These are phyloP conservation scores for Xanthia icteritia DNA, from an alignment of 2,888 invertebrate genomes.

Conservation along the genomic window DNA sequence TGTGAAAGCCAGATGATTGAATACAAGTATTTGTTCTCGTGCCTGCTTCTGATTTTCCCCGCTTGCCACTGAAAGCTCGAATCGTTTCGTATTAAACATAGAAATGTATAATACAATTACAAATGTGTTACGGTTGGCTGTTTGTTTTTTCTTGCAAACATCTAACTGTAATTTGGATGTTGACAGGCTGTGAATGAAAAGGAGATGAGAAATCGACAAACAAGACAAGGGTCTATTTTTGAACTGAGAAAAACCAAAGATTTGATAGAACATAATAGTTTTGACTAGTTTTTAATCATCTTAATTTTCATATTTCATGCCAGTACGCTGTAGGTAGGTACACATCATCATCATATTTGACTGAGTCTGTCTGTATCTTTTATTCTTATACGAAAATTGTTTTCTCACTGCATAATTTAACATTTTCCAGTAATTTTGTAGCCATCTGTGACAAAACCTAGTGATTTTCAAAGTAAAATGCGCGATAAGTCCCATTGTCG, in stretches of 20 bases:
- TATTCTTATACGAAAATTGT: conserved; percentile 32
- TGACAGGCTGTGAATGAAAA: conserved; percentile 30
- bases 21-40: conserved; percentile 90
- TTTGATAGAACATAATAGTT: not conserved
- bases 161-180: conserved; percentile 33
- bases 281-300: not conserved
- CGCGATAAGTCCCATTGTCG: conserved; percentile 81
- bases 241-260: not conserved
- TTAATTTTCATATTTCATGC: not conserved
- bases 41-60: conserved; percentile 88
- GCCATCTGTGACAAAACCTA: conserved; percentile 68
- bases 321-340: not conserved
- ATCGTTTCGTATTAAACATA: conserved; percentile 82
- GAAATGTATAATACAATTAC: conserved; percentile 78
- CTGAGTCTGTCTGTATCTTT: not conserved
- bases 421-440: conserved; percentile 61
- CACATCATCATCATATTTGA: not conserved
- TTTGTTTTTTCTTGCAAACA: conserved; percentile 65
- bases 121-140: conserved; percentile 75
- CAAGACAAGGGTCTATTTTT: not conserved
- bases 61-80: conserved; percentile 85
- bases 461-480: conserved; percentile 71
- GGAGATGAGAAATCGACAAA: conserved; percentile 12
- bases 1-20: conserved; percentile 89
- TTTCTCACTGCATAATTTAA: conserved; percentile 44